A percentile compares a stretch with the other conserved stretches of the same genome.
phyloP scores from a whole-genome alignment of 2,797 vertebrate species.

The Manis crassicaudata region DNA sequence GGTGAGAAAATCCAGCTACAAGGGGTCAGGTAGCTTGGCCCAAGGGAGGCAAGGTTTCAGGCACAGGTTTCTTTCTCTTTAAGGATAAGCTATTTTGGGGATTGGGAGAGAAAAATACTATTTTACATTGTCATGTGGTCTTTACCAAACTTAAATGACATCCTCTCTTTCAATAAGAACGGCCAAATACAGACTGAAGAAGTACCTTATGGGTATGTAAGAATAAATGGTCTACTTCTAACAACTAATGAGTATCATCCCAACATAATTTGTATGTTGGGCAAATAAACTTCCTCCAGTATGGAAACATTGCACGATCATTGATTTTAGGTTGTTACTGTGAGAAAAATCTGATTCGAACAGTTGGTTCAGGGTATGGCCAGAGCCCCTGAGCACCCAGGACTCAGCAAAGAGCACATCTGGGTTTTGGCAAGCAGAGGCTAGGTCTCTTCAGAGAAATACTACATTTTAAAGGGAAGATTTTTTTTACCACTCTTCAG shows the following conservation, averaged over 20 bases:
- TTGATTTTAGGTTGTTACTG: neutral
- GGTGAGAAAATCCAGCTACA: constrained; percentile 34
- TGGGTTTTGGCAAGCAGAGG: constrained; percentile 55
- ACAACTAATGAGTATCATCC: neutral
- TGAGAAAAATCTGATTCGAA: neutral
- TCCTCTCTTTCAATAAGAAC: constrained; percentile 38
- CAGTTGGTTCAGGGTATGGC: neutral
- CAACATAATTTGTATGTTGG: neutral
- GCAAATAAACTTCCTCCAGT: constrained; percentile 26
- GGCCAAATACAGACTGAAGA: neutral
- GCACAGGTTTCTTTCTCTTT: neutral
- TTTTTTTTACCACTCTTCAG: constrained; percentile 61
- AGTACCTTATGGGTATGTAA: constrained; percentile 19
- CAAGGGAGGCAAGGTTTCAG: neutral
- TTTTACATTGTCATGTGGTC: neutral
- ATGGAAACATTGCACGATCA: neutral
- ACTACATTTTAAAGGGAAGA: constrained; percentile 63
- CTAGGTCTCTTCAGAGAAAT: constrained; percentile 64
- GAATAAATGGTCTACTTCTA: neutral
- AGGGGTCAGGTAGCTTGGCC: neutral
- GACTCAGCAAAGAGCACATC: neutral
- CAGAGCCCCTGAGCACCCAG: neutral
- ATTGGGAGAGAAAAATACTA: neutral
- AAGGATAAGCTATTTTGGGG: neutral
- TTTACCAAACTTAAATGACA: constrained; percentile 16